Evolutionary conservation across 2,797 vertebrate species (phyloP).

Genomic region (Micromesistius poutassou): DNA sequence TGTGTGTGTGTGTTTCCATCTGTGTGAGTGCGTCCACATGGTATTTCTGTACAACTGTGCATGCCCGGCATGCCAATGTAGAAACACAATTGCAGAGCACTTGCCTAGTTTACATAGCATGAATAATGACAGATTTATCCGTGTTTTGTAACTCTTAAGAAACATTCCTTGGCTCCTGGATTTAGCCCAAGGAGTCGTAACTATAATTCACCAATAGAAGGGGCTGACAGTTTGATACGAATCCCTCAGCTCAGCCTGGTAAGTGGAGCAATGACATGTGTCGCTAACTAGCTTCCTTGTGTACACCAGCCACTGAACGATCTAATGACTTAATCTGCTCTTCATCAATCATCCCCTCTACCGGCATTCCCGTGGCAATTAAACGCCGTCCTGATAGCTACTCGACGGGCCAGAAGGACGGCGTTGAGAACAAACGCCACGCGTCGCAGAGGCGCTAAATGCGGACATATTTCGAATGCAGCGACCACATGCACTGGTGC

Average conservation of each 20-base stretch:
- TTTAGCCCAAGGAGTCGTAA: background rate
- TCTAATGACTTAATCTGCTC: constrained; percentile 8
- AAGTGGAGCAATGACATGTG: constrained; percentile 2
- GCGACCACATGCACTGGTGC: background rate
- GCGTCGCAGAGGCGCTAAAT: background rate
- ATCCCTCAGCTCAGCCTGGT: background rate
- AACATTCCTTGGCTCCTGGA: background rate
- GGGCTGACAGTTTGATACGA: background rate
- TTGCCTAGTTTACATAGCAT: constrained; percentile 22
- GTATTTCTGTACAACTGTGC: constrained; percentile 42
- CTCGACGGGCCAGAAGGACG: constrained; percentile 38
- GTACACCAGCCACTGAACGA: constrained; percentile 1
- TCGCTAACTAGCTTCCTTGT: constrained; percentile 14
- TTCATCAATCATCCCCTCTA: constrained; percentile 42
- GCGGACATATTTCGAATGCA: constrained; percentile 26
- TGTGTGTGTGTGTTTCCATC: too few relatives aligned
- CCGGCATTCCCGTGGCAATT: constrained; percentile 53
- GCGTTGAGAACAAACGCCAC: constrained; percentile 27
- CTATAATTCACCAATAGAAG: background rate
- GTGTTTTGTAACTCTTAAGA: background rate
- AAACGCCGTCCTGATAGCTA: constrained; percentile 47
- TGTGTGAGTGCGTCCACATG: constrained; percentile 9
- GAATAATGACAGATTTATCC: background rate
- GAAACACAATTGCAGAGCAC: constrained; percentile 32
- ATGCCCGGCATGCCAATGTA: constrained; percentile 56